Percentiles rank a stretch among this genome's conserved stretches.
Conservation (phyloP, 1,140 invertebrate species). For the Pemphigus obesinymphae region DNA sequence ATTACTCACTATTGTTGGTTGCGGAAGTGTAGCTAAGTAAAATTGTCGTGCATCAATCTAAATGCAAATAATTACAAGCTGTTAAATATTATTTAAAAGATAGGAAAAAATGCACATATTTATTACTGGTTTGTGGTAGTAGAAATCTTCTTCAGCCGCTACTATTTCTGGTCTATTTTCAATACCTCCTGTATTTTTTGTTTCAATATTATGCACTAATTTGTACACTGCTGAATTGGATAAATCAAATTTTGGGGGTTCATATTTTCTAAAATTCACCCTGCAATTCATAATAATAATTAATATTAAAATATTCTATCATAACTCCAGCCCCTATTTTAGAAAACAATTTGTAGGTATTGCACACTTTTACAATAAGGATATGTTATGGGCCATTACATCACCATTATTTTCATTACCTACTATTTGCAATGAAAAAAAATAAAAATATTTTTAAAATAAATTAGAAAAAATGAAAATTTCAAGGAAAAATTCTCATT, state of each 20-base stretch:
- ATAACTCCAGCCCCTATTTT: no score
- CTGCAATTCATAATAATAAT: constrained; percentile 36
- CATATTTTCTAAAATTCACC: constrained; percentile 48
- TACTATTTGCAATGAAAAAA: no score
- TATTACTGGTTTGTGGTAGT: constrained; percentile 46
- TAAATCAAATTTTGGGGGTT: constrained; percentile 48
- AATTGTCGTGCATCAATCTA: constrained; percentile 30
- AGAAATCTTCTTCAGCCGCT: constrained; percentile 43
- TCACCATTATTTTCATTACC: no score
- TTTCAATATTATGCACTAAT: constrained; percentile 47
- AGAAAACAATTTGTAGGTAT: no score
- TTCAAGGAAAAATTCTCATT: no score
- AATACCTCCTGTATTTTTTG: constrained; percentile 39
- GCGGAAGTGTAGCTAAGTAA: constrained; percentile 31
- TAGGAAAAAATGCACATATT: not conserved
- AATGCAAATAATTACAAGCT: not conserved
- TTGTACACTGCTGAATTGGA: constrained; percentile 47
- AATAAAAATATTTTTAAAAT: no score
- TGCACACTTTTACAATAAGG: no score
- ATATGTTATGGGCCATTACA: no score
- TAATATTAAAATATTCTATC: no score
- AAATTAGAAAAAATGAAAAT: no score
- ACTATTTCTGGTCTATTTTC: constrained; percentile 43
- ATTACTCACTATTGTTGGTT: constrained; percentile 21
- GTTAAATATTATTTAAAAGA: not conserved